These are phyloP conservation scores for Tryphoninae sp. DNA, from an alignment of 2,888 invertebrate species.

Conservation along the genomic window DNA sequence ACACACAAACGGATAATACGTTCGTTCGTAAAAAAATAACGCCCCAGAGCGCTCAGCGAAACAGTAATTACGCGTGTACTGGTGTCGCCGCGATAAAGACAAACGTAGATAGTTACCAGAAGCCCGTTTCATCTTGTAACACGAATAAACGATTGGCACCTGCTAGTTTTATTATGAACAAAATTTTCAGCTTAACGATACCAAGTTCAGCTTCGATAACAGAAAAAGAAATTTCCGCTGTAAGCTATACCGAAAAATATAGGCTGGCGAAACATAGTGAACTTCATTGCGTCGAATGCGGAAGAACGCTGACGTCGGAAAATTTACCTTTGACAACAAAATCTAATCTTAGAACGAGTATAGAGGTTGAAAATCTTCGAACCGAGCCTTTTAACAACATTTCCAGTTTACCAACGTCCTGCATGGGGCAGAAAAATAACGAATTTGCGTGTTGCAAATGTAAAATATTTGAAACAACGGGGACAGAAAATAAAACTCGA, in stretches of 20 bases:
- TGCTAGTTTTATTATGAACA: conserved; percentile 28
- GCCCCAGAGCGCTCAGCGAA: conserved; percentile 42
- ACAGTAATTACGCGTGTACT: conserved; percentile 49
- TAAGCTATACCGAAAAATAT: conserved; percentile 24
- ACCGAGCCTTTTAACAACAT: conserved; percentile 34
- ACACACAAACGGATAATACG: conserved; percentile 60
- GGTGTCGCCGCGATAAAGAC: conserved; percentile 52
- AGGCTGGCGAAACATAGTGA: conserved; percentile 22
- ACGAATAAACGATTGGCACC: conserved; percentile 37
- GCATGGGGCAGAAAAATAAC: neutral
- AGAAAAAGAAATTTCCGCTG: conserved; percentile 50
- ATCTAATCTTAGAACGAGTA: neutral
- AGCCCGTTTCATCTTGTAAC: conserved; percentile 28
- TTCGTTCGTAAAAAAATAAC: conserved; percentile 38
- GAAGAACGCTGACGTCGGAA: conserved; percentile 51
- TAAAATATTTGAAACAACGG: conserved; percentile 5
- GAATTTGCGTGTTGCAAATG: conserved; percentile 43
- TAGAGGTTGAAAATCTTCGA: conserved; percentile 22
- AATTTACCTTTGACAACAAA: conserved; percentile 11
- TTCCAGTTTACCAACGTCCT: conserved; percentile 14
- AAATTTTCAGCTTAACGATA: conserved; percentile 28
- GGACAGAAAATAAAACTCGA: neutral
- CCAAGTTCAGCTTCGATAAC: conserved; percentile 18
- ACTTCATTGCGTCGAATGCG: conserved; percentile 54
- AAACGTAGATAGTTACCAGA: conserved; percentile 25